Evolutionary conservation across 53 echinoderm and acorn worm species (phyloP), one percentile per base, ranked within the genome.

Genomic region (Arbacia lixula): DNA sequence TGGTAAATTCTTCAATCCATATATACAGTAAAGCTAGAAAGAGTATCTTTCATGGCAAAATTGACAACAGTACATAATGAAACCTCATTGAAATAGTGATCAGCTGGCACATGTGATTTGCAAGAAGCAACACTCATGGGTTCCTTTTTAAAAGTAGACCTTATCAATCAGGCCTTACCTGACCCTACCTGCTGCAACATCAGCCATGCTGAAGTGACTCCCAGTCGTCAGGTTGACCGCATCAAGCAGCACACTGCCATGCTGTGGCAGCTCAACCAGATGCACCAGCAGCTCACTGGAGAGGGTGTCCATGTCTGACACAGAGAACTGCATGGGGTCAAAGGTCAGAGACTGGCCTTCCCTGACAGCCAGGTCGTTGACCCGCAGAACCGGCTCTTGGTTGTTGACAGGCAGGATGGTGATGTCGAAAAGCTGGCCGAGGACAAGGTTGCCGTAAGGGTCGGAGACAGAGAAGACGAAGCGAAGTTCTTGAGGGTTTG

Each of bases 381-480:
- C 30, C 60, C 87, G 91, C 12, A 98, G 89, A 31, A 88, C 84
- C 3, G 98, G 98, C 16, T 90, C 86, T 72, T 92, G 92, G 85
- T 98, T 92, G 76, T 98, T 92, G 33, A 98, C 94, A 9, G 94
- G 98, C 0, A 92, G 81, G 14, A 98, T 77, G 0, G 98, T 98
- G 36, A 98, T 76, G 51, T 98, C 90, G 55, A 98, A 94, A 31
- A 88, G 6, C 20, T 98, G 86, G 4, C 92, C 94, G 0, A 94
- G 71, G 27, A 98, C 86, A 5, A 87, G 43, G 74, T 98, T 98
- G 19, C 94, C 98, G 49, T 85, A 88, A 25, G 88, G 90, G 83
- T 98, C 98, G 1, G 88, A 90, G 2, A 98, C 94, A 8, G 92
- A 94, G 60, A 83, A 98, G 34, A 98, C 88, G 63, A 98, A 94